phyloP scores from a whole-genome alignment of 2,113 vertebrate genomes.

The Pycnonotus jocosus region DNA sequence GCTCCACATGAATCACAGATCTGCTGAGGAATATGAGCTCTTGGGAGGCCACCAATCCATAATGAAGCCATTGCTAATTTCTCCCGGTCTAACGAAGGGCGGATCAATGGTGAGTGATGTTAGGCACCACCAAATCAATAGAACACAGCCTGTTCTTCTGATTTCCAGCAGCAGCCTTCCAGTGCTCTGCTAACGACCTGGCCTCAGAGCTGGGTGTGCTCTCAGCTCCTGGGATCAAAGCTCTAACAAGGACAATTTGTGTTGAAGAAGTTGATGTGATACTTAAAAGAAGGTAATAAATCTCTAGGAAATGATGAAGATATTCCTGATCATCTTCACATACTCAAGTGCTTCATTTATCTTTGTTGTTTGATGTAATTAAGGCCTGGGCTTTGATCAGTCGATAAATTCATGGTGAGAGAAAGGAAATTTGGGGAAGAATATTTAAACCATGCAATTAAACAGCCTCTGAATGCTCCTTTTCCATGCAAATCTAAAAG shows the following conservation, averaged over 20 bases:
- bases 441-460: neutral
- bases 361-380: constrained; percentile 1
- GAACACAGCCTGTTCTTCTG: neutral
- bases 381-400: constrained; percentile 21
- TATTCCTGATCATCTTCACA: neutral
- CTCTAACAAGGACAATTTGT: neutral
- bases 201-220: neutral
- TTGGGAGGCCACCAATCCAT: neutral
- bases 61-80: neutral
- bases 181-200: neutral
- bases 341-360: neutral
- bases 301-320: neutral
- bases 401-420: neutral
- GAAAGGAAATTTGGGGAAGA: neutral
- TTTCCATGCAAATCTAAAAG: neutral
- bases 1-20: neutral
- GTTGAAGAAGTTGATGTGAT: neutral
- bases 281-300: constrained; percentile 4
- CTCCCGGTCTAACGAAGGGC: neutral
- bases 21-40: neutral
- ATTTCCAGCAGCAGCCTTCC: neutral
- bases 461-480: neutral
- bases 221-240: neutral
- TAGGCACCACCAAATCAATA: neutral
- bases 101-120: neutral